Evolutionary conservation across 2,797 vertebrate species (phyloP), one percentile per base, ranked within the genome.

Genomic region (Channa striata): DNA sequence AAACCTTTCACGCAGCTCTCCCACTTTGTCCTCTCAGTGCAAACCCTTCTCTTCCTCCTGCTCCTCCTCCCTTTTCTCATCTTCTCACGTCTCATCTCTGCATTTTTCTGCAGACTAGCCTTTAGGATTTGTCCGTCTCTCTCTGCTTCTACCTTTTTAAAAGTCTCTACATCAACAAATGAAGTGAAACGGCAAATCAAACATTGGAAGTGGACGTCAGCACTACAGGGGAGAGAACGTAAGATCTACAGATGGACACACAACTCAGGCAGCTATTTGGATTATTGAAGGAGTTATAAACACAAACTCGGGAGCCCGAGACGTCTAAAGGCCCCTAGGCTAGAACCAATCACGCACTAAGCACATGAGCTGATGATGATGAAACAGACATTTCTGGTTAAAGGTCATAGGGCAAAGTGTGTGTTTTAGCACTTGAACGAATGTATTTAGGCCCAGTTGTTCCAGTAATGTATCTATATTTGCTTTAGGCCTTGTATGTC

Each of bases 1-100:
- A 84, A 70, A 5, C 74, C 68, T 85, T 90, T 89, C 67, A 78
- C 40, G 17, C 64, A 46, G 72, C 59, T 33, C 51, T 51, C 50
- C 50, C 49, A 34, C 65, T 78, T 53, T 54, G 49, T 37, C 50
- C 36, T 50, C 47, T 53, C 19, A 33, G 21, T 53, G 42, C 50
- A 46, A 36, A 37, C 25, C 30, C 21, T 11, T 59, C 59, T 64
- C 59, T 48, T 53, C 40, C 37, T 59, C 42, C 60, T 51, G 36
- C 52, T 67, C 42, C 62, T 47, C 68, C 51, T 30, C 36, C 54
- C 23, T 33, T 57, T 66, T 33, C 65, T 57, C 50, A 78, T 71
- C 71, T 43, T 57, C 51, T 78, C 68, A 69, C 43, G 68, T 80
- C 72, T 61, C 73, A 50, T 56, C 71, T 77, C 63, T 48, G 54